Base-by-base conservation (phyloP, 2,888 invertebrate genomes). In the Cabera pusaria region DNA sequence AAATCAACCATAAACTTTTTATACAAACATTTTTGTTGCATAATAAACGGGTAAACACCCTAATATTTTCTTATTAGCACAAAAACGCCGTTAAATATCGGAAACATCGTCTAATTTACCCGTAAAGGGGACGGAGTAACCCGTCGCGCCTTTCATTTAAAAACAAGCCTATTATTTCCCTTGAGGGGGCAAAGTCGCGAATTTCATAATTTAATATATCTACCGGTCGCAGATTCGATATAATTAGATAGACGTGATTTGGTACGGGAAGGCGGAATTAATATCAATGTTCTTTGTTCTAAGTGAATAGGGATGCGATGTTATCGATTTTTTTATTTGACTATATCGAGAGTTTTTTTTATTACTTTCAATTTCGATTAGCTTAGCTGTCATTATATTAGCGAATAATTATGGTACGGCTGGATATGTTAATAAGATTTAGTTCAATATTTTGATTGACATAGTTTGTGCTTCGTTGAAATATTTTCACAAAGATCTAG, bases 221-320 rank as follows among this genome's bases (percentile, higher is more conserved):
- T 74, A 73, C 72, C 72, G 78, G 78, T 74, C 72, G 65, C 70
- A 72, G 72, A 83, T 81, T 70, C 73, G 77, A 80, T 87, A 79
- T 87, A 88, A 88, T 88, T 87, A 86, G 85, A 85, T 86, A 66
- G 73, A 71, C 82, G 82, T 86, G 87, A 88, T 88, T 87, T 82
- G 65, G 80, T 83, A 75, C 79, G 73, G 79, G 76, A 74, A 73
- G 72, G 72, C 66, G 54, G 75, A 83, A 87, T 88, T 87, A 87
- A 87, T 88, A 87, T 87, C 88, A 84, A 87, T 87, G 84, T 83
- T 86, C 83, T 77, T 84, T 77, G 79, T 77, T 72, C 64, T 65
- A 60, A 45, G 42, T 36, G 3, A 7, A 23, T 59, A 80, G 77
- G 40, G 81, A 45, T 67, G 73, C 18, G 40, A 9, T 10, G 18